Base-by-base conservation (phyloP, 92 coral and sea anemone species). In the Phymanthus crucifer region DNA sequence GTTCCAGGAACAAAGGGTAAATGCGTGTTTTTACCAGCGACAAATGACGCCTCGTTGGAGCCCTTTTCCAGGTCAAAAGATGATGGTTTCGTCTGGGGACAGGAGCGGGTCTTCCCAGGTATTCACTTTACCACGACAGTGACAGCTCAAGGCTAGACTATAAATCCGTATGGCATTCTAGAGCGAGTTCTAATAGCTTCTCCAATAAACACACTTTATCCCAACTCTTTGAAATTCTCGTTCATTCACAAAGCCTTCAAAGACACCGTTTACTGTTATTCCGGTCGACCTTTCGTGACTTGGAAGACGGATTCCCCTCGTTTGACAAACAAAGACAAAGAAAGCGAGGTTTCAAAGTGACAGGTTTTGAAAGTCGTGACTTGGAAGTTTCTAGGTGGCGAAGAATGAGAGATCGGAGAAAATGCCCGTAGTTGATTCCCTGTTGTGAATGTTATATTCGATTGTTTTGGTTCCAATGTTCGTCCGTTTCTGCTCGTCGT, bases 391-490 rank as follows among this genome's bases (percentile, higher is more conserved):
- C 33, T 61, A 6, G 32, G 8, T 61, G 36, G 68, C 27, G 3
- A 24, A 61, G 29, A 61, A 29, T 61, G 7, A 61, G 36, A n/a
- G 32, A 24, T 61, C 21, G 33, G 17, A 26, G 32, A 61, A 32
- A 40, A 1, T 21, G 16, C 11, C 61, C 40, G 46, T 47, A 61
- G 48, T 32, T 21, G 8, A 36, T 43, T 10, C 54, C 21, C 43
- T 54, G 38, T 3, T 77, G 68, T 65, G 81, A 10, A 61, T 32
- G 64, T 54, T 54, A 21, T 21, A 34, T 33, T 35, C 33, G 45
- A 40, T 80, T 80, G 78, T 80, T 80, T 80, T 80, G 84, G 77
- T 72, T 70, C 76, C 27, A 36, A 46, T 34, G 75, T 47, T 76
- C 29, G 40, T 27, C 56, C 67, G 64, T 43, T n/a, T n/a, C 13